Conservation (phyloP, 2,888 invertebrate species). For the Ormyrus pomaceus region DNA sequence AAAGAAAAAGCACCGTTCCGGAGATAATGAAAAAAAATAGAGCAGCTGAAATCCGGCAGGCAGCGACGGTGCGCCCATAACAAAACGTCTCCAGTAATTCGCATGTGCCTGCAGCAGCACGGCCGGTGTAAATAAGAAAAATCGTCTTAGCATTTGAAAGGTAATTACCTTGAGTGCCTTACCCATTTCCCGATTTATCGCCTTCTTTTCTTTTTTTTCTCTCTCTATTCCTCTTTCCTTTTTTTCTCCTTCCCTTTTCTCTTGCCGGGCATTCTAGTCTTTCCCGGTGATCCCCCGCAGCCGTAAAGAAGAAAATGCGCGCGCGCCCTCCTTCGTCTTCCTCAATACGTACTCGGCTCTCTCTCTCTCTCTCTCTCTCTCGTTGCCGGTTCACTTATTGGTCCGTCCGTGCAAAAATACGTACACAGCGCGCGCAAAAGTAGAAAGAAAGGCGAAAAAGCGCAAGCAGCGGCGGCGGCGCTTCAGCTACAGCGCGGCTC, state of each 20-base stretch:
- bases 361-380: background rate
- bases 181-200: slow-evolving; percentile 47
- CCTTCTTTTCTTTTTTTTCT: slow-evolving; percentile 35
- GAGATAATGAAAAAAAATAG: no score
- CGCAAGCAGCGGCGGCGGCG: background rate
- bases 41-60: no score
- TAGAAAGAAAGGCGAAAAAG: background rate
- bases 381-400: slow-evolving; percentile 20
- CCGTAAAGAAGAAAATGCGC: slow-evolving; percentile 38
- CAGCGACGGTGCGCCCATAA: background rate
- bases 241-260: slow-evolving; percentile 49
- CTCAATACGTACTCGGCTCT: background rate
- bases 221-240: slow-evolving; percentile 23
- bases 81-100: slow-evolving; percentile 35
- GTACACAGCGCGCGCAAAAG: background rate
- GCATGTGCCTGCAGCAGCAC: slow-evolving; percentile 12
- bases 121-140: slow-evolving; percentile 43
- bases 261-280: slow-evolving; percentile 54
- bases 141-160: slow-evolving; percentile 32
- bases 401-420: slow-evolving; percentile 4
- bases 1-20: background rate
- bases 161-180: slow-evolving; percentile 46
- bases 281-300: slow-evolving; percentile 48
- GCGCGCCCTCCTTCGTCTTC: slow-evolving; percentile 15
- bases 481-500: no score